Conservation (phyloP, 2,888 invertebrate species). For the Lasioglossum villosulum region DNA sequence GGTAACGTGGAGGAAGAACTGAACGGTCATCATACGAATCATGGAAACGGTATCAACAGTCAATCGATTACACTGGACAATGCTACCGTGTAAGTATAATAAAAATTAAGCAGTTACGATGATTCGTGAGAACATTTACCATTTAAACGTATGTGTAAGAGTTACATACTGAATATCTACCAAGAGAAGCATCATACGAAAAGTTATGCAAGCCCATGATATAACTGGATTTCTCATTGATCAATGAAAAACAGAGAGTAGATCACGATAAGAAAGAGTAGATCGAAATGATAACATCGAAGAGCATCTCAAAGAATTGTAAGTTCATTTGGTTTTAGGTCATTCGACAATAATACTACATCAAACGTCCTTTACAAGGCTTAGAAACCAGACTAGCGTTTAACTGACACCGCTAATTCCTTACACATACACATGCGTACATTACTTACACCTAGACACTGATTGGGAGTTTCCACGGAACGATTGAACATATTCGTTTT, state of each 20-base stretch:
- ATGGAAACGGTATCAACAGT: constrained; percentile 82
- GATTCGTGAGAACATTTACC: constrained; percentile 51
- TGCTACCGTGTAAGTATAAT: constrained; percentile 83
- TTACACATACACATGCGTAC: constrained; percentile 17
- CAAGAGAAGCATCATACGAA: constrained; percentile 37
- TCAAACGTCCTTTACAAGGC: constrained; percentile 12
- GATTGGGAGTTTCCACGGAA: constrained; percentile 28
- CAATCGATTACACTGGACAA: constrained; percentile 83
- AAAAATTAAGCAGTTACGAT: constrained; percentile 57
- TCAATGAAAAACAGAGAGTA: constrained; percentile 24
- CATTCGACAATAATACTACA: constrained; percentile 67
- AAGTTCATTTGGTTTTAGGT: constrained; percentile 65
- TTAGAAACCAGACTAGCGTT: constrained; percentile 39
- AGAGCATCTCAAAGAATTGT: constrained; percentile 64
- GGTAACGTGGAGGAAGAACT: constrained; percentile 80
- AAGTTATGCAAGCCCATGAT: constrained; percentile 39
- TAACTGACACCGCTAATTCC: constrained; percentile 31
- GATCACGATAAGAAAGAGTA: constrained; percentile 9
- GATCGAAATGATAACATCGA: constrained; percentile 52
- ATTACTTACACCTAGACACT: constrained; percentile 4
- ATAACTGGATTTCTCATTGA: constrained; percentile 57
- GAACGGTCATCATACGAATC: constrained; percentile 83
- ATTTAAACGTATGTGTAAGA: constrained; percentile 45
- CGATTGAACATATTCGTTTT: constrained; percentile 19
- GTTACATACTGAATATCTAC: constrained; percentile 45